These are phyloP conservation scores for Pollenia griseotomentosa DNA, from an alignment of 2,888 invertebrate species.

Conservation along the genomic window DNA sequence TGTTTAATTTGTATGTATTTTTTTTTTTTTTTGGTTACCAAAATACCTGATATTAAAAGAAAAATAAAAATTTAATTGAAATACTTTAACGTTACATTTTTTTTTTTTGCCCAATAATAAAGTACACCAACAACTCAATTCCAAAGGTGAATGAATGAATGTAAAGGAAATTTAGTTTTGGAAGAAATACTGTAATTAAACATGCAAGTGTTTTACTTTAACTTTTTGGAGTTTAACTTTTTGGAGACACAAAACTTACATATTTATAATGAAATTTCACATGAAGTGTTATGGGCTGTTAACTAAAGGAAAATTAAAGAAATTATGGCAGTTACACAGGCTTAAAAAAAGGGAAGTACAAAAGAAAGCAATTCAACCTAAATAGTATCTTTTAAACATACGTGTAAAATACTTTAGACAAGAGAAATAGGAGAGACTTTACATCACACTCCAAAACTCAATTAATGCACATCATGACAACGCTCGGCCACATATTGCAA, in stretches of 20 bases:
- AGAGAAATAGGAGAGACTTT: no score
- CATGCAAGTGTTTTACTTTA: conserved; percentile 36
- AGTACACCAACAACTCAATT: neutral
- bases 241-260: neutral
- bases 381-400: no score
- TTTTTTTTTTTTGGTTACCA: conserved; percentile 2
- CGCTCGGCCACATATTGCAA: no score
- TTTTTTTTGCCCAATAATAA: conserved; percentile 31
- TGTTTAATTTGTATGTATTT: conserved; percentile 46
- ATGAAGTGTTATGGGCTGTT: conserved; percentile 4
- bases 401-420: no score
- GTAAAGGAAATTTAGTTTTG: neutral
- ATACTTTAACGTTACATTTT: conserved; percentile 51
- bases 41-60: conserved; percentile 50
- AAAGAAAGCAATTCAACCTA: no score
- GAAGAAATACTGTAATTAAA: conserved; percentile 57
- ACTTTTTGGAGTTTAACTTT: no score
- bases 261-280: conserved; percentile 4
- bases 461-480: no score
- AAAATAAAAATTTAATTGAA: conserved; percentile 37
- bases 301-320: no score
- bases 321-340: no score
- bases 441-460: no score
- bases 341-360: no score
- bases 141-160: neutral